phyloP scores from a whole-genome alignment of 1,140 invertebrate species.

The Drosophila virilis region DNA sequence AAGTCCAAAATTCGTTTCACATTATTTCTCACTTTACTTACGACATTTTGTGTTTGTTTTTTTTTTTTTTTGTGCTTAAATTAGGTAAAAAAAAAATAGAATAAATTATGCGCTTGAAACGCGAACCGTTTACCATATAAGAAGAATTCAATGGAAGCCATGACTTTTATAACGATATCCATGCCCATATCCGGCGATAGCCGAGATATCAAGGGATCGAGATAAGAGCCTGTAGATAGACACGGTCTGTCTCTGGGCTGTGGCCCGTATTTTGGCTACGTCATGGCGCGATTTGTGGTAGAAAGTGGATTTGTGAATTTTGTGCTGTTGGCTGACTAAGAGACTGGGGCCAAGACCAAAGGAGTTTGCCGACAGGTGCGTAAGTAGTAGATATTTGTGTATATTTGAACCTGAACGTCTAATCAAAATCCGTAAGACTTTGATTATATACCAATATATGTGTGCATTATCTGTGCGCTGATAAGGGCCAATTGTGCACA shows the following conservation, averaged over 20 bases:
- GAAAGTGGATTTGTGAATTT: constrained; percentile 21
- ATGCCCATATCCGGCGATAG: constrained; percentile 4
- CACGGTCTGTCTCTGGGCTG: not conserved
- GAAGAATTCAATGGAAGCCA: not conserved
- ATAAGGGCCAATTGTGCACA: constrained; percentile 9
- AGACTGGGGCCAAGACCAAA: constrained; percentile 49
- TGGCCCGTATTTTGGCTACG: not conserved
- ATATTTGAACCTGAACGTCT: constrained; percentile 8
- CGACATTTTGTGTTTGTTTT: constrained; percentile 46
- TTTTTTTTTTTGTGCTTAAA: constrained; percentile 22
- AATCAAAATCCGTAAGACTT: constrained; percentile 34
- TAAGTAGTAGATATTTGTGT: constrained; percentile 22
- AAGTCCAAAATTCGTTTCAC: too few species aligned
- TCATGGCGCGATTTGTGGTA: constrained; percentile 7
- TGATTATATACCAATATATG: constrained; percentile 34
- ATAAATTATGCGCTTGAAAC: constrained; percentile 15
- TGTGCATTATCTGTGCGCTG: constrained; percentile 30
- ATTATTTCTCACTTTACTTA: constrained; percentile 37
- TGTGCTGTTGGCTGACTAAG: constrained; percentile 42
- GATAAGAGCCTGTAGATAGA: constrained; percentile 4
- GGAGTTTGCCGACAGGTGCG: constrained; percentile 10
- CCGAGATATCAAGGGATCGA: not conserved
- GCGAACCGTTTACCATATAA: not conserved
- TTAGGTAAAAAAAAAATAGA: constrained; percentile 2
- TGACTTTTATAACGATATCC: not conserved